A percentile compares a stretch with the other conserved stretches of the same genome.
These are phyloP conservation scores for Polyommatus icarus DNA, from an alignment of 2,888 invertebrate species.

Conservation along the genomic window DNA sequence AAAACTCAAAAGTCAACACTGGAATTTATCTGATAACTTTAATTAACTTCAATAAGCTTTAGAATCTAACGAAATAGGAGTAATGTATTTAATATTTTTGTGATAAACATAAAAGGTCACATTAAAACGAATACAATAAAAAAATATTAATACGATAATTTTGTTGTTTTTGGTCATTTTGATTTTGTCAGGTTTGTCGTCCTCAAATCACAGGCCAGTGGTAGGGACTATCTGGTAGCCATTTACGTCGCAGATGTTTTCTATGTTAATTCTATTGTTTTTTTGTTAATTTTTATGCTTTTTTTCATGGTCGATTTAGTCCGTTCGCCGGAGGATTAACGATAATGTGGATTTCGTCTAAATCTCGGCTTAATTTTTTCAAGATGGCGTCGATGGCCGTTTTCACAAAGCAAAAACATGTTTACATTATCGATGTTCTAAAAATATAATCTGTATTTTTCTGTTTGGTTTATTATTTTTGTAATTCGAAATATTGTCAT, in stretches of 20 bases:
- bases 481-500: no score
- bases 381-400: conserved; percentile 29
- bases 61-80: no score
- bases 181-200: no score
- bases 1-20: no score
- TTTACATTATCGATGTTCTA: conserved; percentile 18
- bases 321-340: conserved; percentile 70
- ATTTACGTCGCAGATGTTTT: conserved; percentile 76
- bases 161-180: no score
- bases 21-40: no score
- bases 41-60: no score
- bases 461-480: neutral
- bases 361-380: conserved; percentile 51
- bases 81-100: no score
- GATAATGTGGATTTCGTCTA: conserved; percentile 61
- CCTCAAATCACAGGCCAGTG: conserved; percentile 34
- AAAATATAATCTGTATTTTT: neutral
- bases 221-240: conserved; percentile 54
- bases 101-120: no score
- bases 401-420: conserved; percentile 19
- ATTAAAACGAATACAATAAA: no score
- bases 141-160: no score
- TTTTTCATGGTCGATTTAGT: conserved; percentile 76
- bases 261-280: conserved; percentile 80
- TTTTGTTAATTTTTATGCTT: conserved; percentile 79